phyloP scores from a whole-genome alignment of 2,888 invertebrate genomes.

The Dinocampus coccinellae region DNA sequence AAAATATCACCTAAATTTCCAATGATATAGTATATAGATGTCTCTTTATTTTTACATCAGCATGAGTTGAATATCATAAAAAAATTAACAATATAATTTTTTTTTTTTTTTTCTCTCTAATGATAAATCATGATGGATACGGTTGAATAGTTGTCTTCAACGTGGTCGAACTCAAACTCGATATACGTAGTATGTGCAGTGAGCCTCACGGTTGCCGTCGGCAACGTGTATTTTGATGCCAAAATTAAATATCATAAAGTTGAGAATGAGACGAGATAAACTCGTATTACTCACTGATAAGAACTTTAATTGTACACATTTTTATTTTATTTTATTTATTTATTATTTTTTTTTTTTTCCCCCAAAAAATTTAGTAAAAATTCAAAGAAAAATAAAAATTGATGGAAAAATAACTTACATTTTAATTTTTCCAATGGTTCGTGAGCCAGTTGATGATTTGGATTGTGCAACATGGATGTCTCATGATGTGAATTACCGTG shows the following conservation, averaged over 20 bases:
- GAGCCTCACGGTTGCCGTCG: background rate
- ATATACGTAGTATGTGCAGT: background rate
- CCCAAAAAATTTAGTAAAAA: conserved; percentile 12
- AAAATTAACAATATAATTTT: background rate
- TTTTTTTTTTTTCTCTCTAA: background rate
- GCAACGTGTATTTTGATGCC: background rate
- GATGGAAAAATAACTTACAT: conserved; percentile 70
- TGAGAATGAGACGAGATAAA: conserved; percentile 15
- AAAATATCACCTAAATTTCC: background rate
- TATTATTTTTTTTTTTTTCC: too few species aligned
- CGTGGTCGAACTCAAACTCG: background rate
- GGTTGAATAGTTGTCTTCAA: background rate
- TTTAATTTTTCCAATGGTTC: conserved; percentile 85
- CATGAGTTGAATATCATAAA: background rate
- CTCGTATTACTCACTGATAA: conserved; percentile 18
- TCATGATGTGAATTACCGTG: conserved; percentile 70
- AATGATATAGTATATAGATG: background rate
- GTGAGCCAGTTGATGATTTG: conserved; percentile 77
- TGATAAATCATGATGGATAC: background rate
- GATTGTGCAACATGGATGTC: conserved; percentile 73
- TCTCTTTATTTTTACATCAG: background rate
- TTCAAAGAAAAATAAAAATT: background rate
- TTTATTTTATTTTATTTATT: background rate
- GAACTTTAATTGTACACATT: background rate
- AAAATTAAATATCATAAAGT: conserved; percentile 26